These are phyloP conservation scores for Fragum sueziense DNA, from an alignment of 2,888 invertebrate genomes.

Conservation along the genomic window DNA sequence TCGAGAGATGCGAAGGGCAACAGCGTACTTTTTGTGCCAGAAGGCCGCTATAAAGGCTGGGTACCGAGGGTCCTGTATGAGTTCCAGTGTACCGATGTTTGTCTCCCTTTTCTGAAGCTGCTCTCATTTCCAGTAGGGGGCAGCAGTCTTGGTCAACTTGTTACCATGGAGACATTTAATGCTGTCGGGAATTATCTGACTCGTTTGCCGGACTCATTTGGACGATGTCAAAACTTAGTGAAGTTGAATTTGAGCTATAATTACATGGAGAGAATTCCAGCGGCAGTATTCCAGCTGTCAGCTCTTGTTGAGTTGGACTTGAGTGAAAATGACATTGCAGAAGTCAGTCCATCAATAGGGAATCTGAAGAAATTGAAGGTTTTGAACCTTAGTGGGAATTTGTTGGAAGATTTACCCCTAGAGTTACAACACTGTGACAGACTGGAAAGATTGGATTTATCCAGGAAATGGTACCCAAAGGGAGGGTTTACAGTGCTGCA, in stretches of 20 bases:
- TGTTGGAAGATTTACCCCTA: conserved; percentile 67
- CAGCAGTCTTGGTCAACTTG: conserved; percentile 70
- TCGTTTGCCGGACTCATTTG: conserved; percentile 71
- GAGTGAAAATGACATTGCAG: conserved; percentile 72
- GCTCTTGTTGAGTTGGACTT: conserved; percentile 68
- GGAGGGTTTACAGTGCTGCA: conserved; percentile 71
- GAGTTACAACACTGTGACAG: conserved; percentile 69
- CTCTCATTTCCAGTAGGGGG: conserved; percentile 77
- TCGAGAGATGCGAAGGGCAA: conserved; percentile 60
- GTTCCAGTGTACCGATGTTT: conserved; percentile 66
- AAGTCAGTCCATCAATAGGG: conserved; percentile 66
- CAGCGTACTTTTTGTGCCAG: conserved; percentile 67
- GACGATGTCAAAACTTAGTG: conserved; percentile 66
- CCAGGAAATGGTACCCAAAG: conserved; percentile 76
- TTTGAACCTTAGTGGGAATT: conserved; percentile 72
- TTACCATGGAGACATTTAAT: conserved; percentile 70
- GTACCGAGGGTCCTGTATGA: conserved; percentile 73
- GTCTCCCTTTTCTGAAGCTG: conserved; percentile 73
- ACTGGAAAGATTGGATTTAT: conserved; percentile 72
- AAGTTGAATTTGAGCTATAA: conserved; percentile 74
- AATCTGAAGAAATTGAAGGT: conserved; percentile 66
- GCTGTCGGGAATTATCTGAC: conserved; percentile 74
- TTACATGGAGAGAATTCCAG: conserved; percentile 69
- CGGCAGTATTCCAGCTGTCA: conserved; percentile 66
- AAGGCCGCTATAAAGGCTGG: conserved; percentile 77